Evolutionary conservation across 2,113 vertebrate genomes (phyloP).

Genomic region (Solenodon paradoxus): DNA sequence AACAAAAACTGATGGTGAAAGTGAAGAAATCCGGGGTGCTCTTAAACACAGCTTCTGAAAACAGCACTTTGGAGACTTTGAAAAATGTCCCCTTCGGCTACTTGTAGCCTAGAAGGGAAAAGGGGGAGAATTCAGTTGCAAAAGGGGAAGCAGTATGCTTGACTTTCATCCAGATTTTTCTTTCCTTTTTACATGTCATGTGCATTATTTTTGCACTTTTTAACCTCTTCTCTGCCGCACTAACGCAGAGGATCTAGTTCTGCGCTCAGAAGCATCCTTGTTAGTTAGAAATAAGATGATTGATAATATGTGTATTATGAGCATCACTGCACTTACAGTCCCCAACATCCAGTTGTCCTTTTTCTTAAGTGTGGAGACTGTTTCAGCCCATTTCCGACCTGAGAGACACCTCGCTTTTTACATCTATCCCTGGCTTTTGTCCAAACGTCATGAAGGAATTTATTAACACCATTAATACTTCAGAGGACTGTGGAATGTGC

Average conservation of each 20-base stretch:
- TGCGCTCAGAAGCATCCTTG: too few species aligned
- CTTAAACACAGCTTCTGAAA: background rate
- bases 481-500: conserved; percentile 76
- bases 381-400: conserved; percentile 42
- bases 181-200: background rate
- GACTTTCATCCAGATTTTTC: background rate
- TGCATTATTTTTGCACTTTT: background rate
- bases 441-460: conserved; percentile 76
- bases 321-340: background rate
- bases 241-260: background rate
- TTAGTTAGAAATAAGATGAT: background rate
- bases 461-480: conserved; percentile 79
- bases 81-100: background rate
- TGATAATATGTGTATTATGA: background rate
- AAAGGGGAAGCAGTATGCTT: background rate
- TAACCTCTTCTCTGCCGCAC: background rate
- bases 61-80: background rate
- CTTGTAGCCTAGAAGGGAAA: background rate
- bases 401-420: conserved; percentile 36
- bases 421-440: conserved; percentile 43
- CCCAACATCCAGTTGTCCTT: background rate
- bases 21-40: background rate
- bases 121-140: background rate
- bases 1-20: background rate
- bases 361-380: background rate